These are phyloP conservation scores for Lasioglossum baleicum DNA, from an alignment of 1,140 invertebrate species.

Conservation along the genomic window DNA sequence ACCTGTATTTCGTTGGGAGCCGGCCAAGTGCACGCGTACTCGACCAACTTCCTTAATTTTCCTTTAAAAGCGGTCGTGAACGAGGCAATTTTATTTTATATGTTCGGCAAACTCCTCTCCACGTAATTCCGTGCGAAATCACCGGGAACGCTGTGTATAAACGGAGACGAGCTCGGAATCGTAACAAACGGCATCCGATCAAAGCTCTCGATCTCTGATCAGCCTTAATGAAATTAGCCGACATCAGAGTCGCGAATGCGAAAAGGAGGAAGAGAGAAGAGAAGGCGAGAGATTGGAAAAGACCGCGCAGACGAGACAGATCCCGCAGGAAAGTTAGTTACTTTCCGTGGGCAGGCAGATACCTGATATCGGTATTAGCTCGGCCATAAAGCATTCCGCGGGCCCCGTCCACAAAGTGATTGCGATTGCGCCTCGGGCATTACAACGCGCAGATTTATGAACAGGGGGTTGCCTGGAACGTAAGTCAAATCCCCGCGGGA, in stretches of 20 bases:
- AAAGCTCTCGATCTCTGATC: slow-evolving; percentile 22
- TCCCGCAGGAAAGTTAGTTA: slow-evolving; percentile 21
- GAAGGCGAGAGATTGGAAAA: slow-evolving; percentile 4
- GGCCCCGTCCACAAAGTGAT: slow-evolving; percentile 49
- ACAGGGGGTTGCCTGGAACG: slow-evolving; percentile 44
- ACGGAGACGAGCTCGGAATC: too few relatives aligned
- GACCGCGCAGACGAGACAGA: slow-evolving; percentile 8
- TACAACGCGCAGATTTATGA: slow-evolving; percentile 49
- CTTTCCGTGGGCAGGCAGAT: slow-evolving; percentile 27
- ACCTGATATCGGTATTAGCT: slow-evolving; percentile 52
- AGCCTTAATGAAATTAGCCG: slow-evolving; percentile 12
- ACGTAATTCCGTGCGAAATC: too few relatives aligned
- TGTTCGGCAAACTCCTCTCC: too few relatives aligned
- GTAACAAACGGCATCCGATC: not conserved
- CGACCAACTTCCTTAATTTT: too few relatives aligned
- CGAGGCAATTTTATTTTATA: too few relatives aligned
- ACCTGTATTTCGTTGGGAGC: too few relatives aligned
- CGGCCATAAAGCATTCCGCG: slow-evolving; percentile 41
- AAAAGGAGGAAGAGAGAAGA: too few relatives aligned
- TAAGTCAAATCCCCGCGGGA: slow-evolving; percentile 50
- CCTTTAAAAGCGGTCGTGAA: too few relatives aligned
- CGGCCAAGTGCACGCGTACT: too few relatives aligned
- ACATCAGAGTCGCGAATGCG: too few relatives aligned
- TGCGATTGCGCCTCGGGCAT: slow-evolving; percentile 45
- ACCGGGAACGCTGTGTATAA: too few relatives aligned